Conservation (phyloP, 2,113 vertebrate genomes). For the Turdus rufiventris region DNA sequence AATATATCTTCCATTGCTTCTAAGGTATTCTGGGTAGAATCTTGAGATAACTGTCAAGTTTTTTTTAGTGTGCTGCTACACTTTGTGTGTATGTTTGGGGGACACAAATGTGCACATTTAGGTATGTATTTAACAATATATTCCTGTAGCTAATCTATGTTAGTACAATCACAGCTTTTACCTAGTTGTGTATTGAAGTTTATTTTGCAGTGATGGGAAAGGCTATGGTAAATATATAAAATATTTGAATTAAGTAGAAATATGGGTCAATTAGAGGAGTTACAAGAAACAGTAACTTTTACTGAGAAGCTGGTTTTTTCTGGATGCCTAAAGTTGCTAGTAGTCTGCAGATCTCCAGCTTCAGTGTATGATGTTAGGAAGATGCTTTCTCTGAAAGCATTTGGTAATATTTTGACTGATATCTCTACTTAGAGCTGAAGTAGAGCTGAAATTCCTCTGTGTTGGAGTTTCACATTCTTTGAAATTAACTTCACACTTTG, state of each 20-base stretch:
- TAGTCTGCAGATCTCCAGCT: neutral
- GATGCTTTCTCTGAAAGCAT: neutral
- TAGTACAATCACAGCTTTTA: neutral
- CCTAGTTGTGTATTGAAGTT: neutral
- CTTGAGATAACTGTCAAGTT: neutral
- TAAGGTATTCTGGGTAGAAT: neutral
- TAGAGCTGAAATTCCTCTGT: neutral
- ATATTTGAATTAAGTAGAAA: neutral
- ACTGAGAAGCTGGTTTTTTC: neutral
- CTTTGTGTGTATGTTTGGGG: neutral
- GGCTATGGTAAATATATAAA: neutral
- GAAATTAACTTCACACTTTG: neutral
- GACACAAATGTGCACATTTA: fast-evolving
- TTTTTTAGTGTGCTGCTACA: neutral
- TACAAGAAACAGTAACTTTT: neutral
- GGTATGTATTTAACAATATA: neutral
- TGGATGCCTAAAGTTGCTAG: neutral
- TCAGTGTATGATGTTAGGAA: neutral
- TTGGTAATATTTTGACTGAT: neutral
- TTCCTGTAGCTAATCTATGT: neutral
- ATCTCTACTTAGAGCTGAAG: neutral
- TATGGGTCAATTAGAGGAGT: neutral
- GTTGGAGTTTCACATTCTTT: neutral
- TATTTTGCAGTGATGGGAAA: neutral
- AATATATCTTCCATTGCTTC: neutral